phyloP scores from a whole-genome alignment of 2,113 vertebrate species.

The Prinia subflava region DNA sequence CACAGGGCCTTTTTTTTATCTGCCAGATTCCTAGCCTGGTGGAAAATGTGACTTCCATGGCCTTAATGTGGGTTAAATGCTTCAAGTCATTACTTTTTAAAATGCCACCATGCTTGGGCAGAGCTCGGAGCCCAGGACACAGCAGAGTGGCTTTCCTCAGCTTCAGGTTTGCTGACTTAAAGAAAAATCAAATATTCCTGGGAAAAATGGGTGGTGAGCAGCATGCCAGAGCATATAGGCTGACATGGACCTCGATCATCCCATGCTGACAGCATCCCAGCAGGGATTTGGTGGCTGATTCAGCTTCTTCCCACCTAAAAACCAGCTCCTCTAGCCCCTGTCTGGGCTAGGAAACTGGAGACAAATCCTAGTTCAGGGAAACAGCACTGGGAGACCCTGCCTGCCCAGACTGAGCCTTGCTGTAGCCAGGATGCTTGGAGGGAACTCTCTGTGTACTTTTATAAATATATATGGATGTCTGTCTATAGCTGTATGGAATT shows the following conservation, averaged over 20 bases:
- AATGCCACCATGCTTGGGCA: neutral
- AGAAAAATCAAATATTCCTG: neutral
- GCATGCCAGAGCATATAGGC: rapidly evolving
- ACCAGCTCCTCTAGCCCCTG: rapidly evolving
- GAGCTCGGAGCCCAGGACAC: neutral
- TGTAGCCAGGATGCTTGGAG: rapidly evolving
- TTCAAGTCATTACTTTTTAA: neutral
- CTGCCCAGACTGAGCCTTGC: neutral
- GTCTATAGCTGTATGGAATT: neutral
- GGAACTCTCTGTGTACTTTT: neutral
- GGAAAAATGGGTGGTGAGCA: neutral
- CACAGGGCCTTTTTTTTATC: neutral
- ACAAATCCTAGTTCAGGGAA: neutral
- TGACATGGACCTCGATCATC: neutral
- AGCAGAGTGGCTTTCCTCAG: neutral
- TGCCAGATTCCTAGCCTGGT: neutral
- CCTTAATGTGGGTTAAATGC: neutral
- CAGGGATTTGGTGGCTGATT: neutral
- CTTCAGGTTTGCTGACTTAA: neutral
- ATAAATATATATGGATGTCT: neutral
- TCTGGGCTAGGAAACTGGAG: neutral
- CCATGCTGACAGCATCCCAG: neutral
- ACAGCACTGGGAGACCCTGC: neutral
- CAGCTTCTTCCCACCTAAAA: neutral
- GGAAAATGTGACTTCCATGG: neutral